Base-by-base conservation (phyloP, 2,797 vertebrate species). In the Enoplosus armatus region DNA sequence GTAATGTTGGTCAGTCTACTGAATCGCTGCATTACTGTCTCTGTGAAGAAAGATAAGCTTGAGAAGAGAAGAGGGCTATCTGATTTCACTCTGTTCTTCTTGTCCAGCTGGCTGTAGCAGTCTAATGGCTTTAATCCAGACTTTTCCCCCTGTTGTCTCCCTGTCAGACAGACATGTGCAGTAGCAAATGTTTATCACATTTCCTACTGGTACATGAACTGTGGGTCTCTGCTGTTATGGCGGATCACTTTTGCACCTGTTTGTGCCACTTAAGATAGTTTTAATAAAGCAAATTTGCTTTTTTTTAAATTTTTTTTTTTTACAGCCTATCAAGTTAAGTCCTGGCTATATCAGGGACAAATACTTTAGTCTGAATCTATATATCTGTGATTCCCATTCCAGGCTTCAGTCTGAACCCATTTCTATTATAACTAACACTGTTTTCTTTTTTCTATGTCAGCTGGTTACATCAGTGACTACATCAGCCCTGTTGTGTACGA, bases 381-480 rank as follows among this genome's bases (percentile, higher is more conserved):
- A 4, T 24, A 4, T 33, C 33, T 72, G 9, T 65, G 4, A 65
- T 9, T 61, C 37, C 18, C 2, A 15, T 29, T 43, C 33, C 33
- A 47, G 15, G 3, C 18, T 61, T 35, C 8, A 51, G 11, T 29
- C 5, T 56, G 51, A 70, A 61, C 18, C 20, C 16, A 14, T 63
- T 59, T 70, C 33, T 18, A 67, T 18, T 16, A n/a, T 20, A 56
- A 60, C 8, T 88, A 69, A 90, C 51, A 37, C 61, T 64, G 48
- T 85, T 86, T 81, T 90, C 56, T 80, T 72, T 87, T 59, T 73
- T 75, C 58, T 60, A 39, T 56, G 43, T 79, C 73, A 90, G 92
- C 93, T 94, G 96, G 96, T 80, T 98, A 98, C 96, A 96, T 98
- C 95, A 96, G 95, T 77, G 97, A 97, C 92, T 98, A 97, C 94